Conservation (phyloP, 2,113 vertebrate species). For the Atrichornis clamosus region DNA sequence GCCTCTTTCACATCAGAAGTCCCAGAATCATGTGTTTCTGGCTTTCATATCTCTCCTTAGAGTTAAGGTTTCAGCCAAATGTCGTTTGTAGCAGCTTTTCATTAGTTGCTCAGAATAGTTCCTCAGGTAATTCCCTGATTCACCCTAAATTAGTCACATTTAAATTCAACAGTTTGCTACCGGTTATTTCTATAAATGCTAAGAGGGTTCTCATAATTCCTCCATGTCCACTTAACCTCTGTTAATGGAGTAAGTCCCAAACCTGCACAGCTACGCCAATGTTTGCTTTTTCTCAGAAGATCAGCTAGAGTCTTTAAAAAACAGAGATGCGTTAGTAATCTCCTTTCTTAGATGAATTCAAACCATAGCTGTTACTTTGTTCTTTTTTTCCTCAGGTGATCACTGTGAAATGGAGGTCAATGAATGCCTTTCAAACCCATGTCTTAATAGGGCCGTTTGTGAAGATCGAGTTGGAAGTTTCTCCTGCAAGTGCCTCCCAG, state of each 20-base stretch:
- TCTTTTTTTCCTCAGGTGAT: slow-evolving; percentile 53
- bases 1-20: neutral
- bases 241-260: neutral
- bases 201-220: neutral
- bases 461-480: slow-evolving; percentile 85
- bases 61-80: neutral
- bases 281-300: neutral
- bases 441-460: slow-evolving; percentile 87
- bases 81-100: neutral
- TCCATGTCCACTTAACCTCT: neutral
- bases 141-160: neutral
- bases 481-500: slow-evolving; percentile 82
- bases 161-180: neutral
- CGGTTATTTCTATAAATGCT: neutral
- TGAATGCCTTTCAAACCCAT: slow-evolving; percentile 89
- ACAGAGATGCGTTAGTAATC: neutral
- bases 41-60: neutral
- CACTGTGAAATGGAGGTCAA: slow-evolving; percentile 89
- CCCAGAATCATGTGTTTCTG: neutral
- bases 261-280: neutral
- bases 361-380: neutral
- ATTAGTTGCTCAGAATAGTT: neutral
- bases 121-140: neutral
- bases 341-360: neutral
- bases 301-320: neutral